Conservation (phyloP, 2,113 vertebrate genomes). For the Poeciliopsis turrubarensis region DNA sequence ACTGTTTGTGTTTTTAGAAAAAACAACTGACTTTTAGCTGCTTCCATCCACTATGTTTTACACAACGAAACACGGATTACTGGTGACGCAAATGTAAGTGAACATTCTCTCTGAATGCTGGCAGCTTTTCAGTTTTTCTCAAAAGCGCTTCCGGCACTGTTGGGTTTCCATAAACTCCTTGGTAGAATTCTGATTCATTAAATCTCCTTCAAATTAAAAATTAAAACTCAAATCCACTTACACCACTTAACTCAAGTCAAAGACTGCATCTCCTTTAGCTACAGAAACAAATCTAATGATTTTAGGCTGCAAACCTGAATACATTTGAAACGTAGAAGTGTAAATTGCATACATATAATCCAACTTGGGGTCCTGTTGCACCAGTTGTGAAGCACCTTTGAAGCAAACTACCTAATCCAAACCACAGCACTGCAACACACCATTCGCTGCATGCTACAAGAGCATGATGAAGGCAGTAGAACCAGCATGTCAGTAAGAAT, state of each 20-base stretch:
- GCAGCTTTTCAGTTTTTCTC: background rate
- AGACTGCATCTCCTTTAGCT: no score
- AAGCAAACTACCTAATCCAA: constrained; percentile 19
- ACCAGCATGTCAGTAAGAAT: constrained; percentile 28
- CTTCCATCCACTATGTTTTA: no score
- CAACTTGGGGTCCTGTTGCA: constrained; percentile 10
- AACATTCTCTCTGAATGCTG: background rate
- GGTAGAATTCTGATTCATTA: background rate
- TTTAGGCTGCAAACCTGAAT: no score
- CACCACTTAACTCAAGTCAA: no score
- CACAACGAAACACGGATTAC: no score
- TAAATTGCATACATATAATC: background rate
- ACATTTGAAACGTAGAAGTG: background rate
- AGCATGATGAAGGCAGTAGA: constrained; percentile 8
- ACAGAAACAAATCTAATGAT: no score
- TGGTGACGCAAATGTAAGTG: no score
- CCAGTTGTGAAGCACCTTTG: constrained; percentile 56
- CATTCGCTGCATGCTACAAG: constrained; percentile 44
- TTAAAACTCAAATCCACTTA: no score
- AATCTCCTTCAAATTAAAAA: background rate
- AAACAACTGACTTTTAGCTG: background rate
- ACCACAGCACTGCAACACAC: constrained; percentile 27
- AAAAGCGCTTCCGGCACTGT: background rate
- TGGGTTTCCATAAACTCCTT: background rate
- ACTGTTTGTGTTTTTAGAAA: background rate